Conservation (phyloP, 1,140 invertebrate species). For the Cotesia glomerata region DNA sequence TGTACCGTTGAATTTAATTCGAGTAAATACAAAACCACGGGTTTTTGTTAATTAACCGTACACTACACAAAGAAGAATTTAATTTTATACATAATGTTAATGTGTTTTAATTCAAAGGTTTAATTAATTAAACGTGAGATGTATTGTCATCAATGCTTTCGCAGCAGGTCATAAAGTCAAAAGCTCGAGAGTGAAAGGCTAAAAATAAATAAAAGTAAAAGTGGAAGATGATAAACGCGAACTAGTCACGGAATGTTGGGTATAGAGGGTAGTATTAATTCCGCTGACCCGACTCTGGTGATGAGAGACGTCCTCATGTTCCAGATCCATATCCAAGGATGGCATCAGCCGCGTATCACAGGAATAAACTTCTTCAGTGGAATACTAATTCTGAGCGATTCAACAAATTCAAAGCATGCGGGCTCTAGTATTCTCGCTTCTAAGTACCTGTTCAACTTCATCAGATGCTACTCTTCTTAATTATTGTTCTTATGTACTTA, state of each 20-base stretch:
- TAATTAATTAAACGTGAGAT: too few species aligned
- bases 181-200: not conserved
- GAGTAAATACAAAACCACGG: too few species aligned
- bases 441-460: too few species aligned
- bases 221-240: not conserved
- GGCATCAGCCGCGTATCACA: not conserved
- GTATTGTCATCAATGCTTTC: not conserved
- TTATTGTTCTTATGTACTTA: too few species aligned
- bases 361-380: slow-evolving; percentile 33
- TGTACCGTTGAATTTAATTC: too few species aligned
- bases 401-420: slow-evolving; percentile 14
- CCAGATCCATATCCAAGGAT: not conserved
- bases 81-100: too few species aligned
- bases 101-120: too few species aligned
- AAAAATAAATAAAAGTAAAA: not conserved
- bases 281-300: not conserved
- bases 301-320: not conserved
- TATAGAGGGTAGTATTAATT: not conserved
- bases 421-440: too few species aligned
- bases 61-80: too few species aligned
- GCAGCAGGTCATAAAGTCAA: not conserved
- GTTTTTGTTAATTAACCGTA: too few species aligned
- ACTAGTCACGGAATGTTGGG: not conserved
- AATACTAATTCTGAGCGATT: slow-evolving; percentile 39
- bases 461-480: too few species aligned